Percentiles rank a stretch among this genome's conserved stretches.
Conservation (phyloP, 2,113 vertebrate species). For the Phasianus colchicus region DNA sequence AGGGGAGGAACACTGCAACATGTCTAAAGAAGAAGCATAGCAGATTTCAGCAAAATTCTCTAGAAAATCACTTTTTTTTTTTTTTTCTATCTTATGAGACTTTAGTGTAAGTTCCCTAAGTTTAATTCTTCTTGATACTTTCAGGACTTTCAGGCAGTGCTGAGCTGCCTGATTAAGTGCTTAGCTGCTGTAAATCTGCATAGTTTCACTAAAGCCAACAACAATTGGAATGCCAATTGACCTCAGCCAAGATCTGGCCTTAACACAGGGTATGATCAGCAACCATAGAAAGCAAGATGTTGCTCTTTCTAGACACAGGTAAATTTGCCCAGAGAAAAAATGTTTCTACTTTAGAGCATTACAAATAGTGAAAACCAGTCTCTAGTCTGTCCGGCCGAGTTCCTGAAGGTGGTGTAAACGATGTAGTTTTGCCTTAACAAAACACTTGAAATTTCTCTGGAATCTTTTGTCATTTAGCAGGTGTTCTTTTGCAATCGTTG, state of each 20-base stretch:
- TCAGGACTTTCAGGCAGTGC: background rate
- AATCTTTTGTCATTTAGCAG: slow-evolving; percentile 47
- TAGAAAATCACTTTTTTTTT: background rate
- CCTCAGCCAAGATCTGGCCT: background rate
- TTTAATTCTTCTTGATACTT: background rate
- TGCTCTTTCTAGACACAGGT: background rate
- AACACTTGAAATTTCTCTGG: slow-evolving; percentile 29
- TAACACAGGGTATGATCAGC: background rate
- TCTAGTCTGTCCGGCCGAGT: background rate
- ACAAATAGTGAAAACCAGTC: background rate
- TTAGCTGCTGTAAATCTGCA: background rate
- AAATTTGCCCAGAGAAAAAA: background rate
- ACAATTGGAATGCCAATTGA: background rate
- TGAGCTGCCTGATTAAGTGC: background rate
- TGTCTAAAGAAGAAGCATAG: background rate
- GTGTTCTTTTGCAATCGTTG: slow-evolving; percentile 2
- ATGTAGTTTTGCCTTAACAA: background rate
- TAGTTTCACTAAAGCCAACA: background rate
- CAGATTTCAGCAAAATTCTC: background rate
- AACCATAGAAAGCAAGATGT: background rate
- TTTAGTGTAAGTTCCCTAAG: background rate
- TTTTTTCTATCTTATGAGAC: background rate
- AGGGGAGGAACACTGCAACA: background rate
- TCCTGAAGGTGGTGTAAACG: background rate
- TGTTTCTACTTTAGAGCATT: background rate